A percentile compares a stretch with the other conserved stretches of the same genome.
These are phyloP conservation scores for Panulirus ornatus DNA, from an alignment of 1,140 invertebrate genomes.

Conservation along the genomic window DNA sequence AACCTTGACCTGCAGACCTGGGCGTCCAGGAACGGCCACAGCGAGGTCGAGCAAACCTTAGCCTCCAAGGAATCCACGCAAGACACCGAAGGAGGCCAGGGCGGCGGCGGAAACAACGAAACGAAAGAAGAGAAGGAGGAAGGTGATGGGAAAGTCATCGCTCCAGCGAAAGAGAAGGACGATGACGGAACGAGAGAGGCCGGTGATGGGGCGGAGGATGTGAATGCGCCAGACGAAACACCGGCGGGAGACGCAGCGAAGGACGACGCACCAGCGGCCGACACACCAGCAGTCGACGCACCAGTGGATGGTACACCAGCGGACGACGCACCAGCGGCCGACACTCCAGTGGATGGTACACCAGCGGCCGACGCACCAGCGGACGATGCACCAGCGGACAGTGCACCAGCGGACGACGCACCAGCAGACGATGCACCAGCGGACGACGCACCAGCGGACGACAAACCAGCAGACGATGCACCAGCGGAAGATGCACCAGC, in stretches of 20 bases:
- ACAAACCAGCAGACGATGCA: neutral
- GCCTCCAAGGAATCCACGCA: neutral
- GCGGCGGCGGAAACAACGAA: neutral
- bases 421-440: slow-evolving; percentile 13
- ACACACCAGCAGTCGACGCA: neutral
- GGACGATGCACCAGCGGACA: neutral
- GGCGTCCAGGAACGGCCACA: slow-evolving; percentile 38
- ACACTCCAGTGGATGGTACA: neutral
- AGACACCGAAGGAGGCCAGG: neutral
- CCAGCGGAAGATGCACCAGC: slow-evolving; percentile 2
- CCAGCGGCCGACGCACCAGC: neutral
- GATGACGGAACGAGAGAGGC: neutral
- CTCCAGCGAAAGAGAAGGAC: neutral
- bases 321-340: neutral
- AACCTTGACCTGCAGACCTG: slow-evolving; percentile 23
- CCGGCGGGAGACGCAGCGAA: neutral
- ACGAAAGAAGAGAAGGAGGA: neutral
- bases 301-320: neutral
- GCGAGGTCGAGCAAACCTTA: neutral
- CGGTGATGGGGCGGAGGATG: neutral
- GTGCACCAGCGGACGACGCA: slow-evolving; percentile 8
- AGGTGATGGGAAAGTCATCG: neutral
- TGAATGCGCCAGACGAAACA: neutral
- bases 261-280: slow-evolving; percentile 4
- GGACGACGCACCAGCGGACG: neutral